Conservation (phyloP, 2,113 vertebrate genomes). For the Myanophis thanlyinensis region DNA sequence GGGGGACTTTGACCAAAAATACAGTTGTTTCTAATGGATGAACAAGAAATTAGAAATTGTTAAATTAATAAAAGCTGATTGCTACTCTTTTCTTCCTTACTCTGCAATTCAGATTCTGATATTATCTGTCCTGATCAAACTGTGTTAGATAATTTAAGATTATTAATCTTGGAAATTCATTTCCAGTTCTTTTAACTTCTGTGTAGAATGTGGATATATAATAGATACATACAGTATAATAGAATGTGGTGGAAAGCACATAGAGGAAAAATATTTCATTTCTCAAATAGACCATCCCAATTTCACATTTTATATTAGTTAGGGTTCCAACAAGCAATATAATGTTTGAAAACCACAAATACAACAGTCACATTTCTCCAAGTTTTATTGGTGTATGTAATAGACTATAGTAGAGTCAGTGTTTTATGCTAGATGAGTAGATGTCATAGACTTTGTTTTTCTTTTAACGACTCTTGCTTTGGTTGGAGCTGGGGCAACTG, state of each 20-base stretch:
- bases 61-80: background rate
- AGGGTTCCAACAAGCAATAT: background rate
- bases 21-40: background rate
- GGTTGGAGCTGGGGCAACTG: no score
- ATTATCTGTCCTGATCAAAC: background rate
- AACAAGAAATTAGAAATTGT: background rate
- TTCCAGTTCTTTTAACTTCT: background rate
- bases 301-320: background rate
- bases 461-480: no score
- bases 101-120: slow-evolving; percentile 10
- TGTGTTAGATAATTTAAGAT: background rate
- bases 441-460: no score
- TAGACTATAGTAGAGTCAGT: no score
- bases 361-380: no score
- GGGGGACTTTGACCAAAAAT: background rate
- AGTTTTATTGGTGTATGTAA: no score
- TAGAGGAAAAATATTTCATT: background rate
- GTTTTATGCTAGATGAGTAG: no score
- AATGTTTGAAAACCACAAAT: background rate
- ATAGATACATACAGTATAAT: no score
- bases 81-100: background rate
- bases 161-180: background rate
- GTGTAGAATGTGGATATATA: background rate
- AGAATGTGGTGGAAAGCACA: background rate
- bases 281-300: background rate